Evolutionary conservation across 2,888 invertebrate species (phyloP), one percentile per base, ranked within the genome.

Genomic region (Tholera decimalis): DNA sequence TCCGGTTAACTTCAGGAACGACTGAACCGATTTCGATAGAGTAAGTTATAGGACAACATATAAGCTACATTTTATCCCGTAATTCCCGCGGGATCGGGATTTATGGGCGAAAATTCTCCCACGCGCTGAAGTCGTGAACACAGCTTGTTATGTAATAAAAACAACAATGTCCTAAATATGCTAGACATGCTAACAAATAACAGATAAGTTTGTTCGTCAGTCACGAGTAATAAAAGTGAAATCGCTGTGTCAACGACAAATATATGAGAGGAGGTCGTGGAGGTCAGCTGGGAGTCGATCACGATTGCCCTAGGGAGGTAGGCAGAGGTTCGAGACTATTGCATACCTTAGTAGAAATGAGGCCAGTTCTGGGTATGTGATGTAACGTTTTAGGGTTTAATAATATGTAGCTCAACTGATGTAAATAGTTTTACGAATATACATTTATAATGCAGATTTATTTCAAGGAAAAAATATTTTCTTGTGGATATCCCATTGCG

Each of bases 171-270:
- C 82, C 75, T 66, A 46, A 64, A 81, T 69, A 53, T 15, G 7
- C 56, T 61, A 44, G 54, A 66, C 46, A 30, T 46, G 68, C 67
- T 67, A 80, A 81, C 56, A 67, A 67, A 47, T 60, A 49, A 22
- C 4, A 51, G 66, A 75, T 72, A 54, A 50, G 47, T 57, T 28
- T 11, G 50, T 57, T 22, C 15, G 79, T 58, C 28, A 18, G 82
- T 81, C 79, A 81, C 82, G 82, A 75, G 39, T 15, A 26, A 59
- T 51, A 53, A 74, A 72, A 79, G 81, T 79, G 81, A 78, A 79
- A 79, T 74, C 64, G 51, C 44, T 53, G 39, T 72, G 77, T 80
- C 77, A 58, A 67, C 61, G 56, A 54, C 60, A 60, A 44, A 44
- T 61, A 37, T 55, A 51, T 76, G 73, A 41, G 49, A 7, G 39